Conservation (phyloP, 2,113 vertebrate species). For the Xyrauchen texanus region DNA sequence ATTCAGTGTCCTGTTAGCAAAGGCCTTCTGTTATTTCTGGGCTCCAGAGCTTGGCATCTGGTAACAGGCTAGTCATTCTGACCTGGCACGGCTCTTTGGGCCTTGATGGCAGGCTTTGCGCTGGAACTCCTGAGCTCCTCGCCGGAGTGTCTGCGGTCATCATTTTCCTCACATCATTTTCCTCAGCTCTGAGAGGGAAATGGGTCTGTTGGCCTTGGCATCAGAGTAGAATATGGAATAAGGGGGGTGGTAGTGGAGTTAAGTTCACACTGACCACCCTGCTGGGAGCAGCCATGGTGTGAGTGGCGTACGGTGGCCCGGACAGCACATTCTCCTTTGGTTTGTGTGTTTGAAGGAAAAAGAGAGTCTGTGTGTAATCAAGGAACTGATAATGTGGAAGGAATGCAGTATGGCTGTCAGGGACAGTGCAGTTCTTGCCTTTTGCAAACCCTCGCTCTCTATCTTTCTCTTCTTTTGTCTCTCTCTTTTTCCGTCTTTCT, state of each 20-base stretch:
- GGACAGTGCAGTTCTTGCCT: conserved; percentile 36
- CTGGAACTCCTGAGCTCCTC: conserved; percentile 23
- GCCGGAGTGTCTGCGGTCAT: conserved; percentile 32
- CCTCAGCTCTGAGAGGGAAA: conserved; percentile 34
- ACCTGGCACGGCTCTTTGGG: conserved; percentile 14
- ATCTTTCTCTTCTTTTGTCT: not conserved
- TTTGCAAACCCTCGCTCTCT: not conserved
- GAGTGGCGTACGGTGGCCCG: conserved; percentile 19
- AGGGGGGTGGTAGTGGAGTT: conserved; percentile 31
- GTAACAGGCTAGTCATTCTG: conserved; percentile 49
- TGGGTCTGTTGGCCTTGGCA: conserved; percentile 55
- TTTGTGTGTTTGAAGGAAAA: conserved; percentile 3
- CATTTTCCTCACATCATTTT: conserved; percentile 35
- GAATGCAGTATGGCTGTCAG: conserved; percentile 48
- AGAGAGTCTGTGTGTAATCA: conserved; percentile 51
- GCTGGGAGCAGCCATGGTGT: conserved; percentile 31
- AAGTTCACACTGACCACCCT: conserved; percentile 44
- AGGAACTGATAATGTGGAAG: conserved; percentile 55
- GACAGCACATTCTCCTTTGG: conserved; percentile 6
- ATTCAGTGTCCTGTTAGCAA: conserved; percentile 33
- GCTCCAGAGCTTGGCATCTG: conserved; percentile 28
- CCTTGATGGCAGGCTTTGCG: conserved; percentile 6
- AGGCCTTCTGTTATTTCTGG: conserved; percentile 48
- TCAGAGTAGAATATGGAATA: conserved; percentile 43
- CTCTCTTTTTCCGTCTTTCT: conserved; percentile 15